A percentile compares a stretch with the other conserved stretches of the same genome.
Evolutionary conservation across 2,888 invertebrate genomes (phyloP).

Genomic region (Zaprionus bogoriensis): DNA sequence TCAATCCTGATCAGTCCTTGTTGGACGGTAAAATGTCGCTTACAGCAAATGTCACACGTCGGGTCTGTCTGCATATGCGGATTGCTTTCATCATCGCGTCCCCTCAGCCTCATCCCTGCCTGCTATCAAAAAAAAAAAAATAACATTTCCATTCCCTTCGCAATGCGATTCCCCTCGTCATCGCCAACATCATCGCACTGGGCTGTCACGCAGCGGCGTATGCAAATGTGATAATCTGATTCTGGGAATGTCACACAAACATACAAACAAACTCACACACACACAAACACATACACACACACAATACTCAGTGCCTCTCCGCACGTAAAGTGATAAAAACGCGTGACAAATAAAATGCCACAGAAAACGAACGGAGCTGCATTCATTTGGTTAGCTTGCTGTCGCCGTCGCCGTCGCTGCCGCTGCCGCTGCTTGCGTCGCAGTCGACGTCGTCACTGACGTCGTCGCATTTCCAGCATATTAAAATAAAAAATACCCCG

Average conservation of each 20-base stretch:
- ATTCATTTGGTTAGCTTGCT: conserved; percentile 55
- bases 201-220: conserved; percentile 65
- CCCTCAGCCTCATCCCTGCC: background rate
- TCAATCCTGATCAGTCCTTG: conserved; percentile 76
- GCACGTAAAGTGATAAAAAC: conserved; percentile 78
- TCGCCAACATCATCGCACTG: conserved; percentile 51
- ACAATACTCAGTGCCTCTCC: conserved; percentile 32
- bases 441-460: no score
- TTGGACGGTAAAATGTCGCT: conserved; percentile 77
- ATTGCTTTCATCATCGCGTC: conserved; percentile 60
- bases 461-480: conserved; percentile 56
- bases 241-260: conserved; percentile 38
- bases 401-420: background rate
- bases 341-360: conserved; percentile 78
- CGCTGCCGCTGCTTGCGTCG: background rate
- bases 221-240: conserved; percentile 79
- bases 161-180: conserved; percentile 37
- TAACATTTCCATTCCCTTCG: conserved; percentile 19
- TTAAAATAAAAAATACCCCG: conserved; percentile 62
- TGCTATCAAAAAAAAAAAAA: background rate
- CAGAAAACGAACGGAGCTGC: conserved; percentile 51
- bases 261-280: conserved; percentile 15
- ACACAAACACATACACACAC: background rate
- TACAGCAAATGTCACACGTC: conserved; percentile 77
- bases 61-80: conserved; percentile 46